phyloP scores from a whole-genome alignment of 2,113 vertebrate species.

The Platysternon megacephalum region DNA sequence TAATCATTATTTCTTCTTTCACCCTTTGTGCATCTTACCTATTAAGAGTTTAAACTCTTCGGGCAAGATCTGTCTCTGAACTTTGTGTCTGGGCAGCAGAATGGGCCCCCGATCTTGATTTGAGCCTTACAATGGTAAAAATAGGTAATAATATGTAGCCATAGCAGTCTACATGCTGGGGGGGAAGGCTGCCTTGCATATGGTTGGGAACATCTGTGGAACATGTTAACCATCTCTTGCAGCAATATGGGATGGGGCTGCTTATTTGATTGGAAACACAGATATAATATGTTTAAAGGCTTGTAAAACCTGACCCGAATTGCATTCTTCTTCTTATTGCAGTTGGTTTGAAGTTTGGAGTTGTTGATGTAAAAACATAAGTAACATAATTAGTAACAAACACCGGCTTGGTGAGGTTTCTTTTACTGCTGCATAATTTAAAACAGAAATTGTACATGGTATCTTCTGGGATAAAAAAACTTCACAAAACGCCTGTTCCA shows the following conservation, averaged over 20 bases:
- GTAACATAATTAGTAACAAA: constrained; percentile 51
- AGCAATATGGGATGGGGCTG: not conserved
- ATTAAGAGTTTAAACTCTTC: not conserved
- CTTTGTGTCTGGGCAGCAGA: not conserved
- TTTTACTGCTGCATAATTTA: constrained; percentile 53
- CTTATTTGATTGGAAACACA: constrained; percentile 27
- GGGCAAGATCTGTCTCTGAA: not conserved
- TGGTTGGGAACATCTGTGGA: constrained; percentile 31
- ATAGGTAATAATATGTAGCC: not conserved
- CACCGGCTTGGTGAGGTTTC: not conserved
- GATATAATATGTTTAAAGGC: constrained; percentile 38
- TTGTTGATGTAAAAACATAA: constrained; percentile 40
- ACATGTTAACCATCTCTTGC: not conserved
- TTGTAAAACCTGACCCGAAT: constrained; percentile 48
- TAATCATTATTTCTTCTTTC: not conserved
- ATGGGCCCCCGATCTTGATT: not conserved
- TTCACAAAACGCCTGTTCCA: constrained; percentile 20
- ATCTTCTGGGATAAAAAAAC: not conserved
- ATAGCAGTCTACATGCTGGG: not conserved
- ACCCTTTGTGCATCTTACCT: not conserved
- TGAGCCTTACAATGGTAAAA: not conserved
- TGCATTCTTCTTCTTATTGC: constrained; percentile 12
- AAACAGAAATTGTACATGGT: constrained; percentile 56
- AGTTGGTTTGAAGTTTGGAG: constrained; percentile 37
- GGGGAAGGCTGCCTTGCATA: not conserved